Base-by-base conservation (phyloP, 2,113 vertebrate genomes). In the Mobula birostris region DNA sequence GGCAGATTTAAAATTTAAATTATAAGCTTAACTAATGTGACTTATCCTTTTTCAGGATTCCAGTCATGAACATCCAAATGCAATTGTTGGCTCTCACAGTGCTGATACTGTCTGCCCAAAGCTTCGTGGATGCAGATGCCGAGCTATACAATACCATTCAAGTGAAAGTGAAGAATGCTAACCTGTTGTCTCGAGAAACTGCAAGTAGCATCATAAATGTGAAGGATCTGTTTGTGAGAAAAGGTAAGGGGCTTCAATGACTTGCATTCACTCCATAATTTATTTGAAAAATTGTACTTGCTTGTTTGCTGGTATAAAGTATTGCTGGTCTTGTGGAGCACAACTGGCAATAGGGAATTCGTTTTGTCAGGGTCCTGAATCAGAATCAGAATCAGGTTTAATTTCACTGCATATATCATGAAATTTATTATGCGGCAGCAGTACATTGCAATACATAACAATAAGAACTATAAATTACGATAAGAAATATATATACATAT, bases 1-100 rank as follows among this genome's bases (percentile, higher is more conserved):
- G 40, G 12, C 12, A 74, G 74, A 29, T 93, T 48, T 74, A 56
- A 56, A 93, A 76, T 3, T 29, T 56, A 48, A 56, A 14, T 93
- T 40, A 74, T 29, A 93, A 56, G 68, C 74, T 76, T 93, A 93
- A 93, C 11, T 93, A 3, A 74, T 56, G 70, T 76, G 24, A 24
- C 48, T 93, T 48, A 93, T 93, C 32, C 40, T 40, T 40, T 93
- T 93, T 21, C 70, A 93, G 91, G 91, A 74, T 56, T 29, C 19
- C 91, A 74, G 74, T 74, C 68, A 93, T 93, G 91, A 15, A 40
- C 27, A 56, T 93, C 91, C 70, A 56, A 15, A 74, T 17, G 6
- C 68, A 29, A 40, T 76, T 93, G 9, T 56, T 93, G 21, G 36
- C 9, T 27, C 40, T 72, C 11, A 14, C 68, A 74, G 68, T 74